A percentile compares a stretch with the other conserved stretches of the same genome.
These are phyloP conservation scores for Hydrozoanthus tunicans DNA, from an alignment of 64 coral and sea anemone genomes.

Conservation along the genomic window DNA sequence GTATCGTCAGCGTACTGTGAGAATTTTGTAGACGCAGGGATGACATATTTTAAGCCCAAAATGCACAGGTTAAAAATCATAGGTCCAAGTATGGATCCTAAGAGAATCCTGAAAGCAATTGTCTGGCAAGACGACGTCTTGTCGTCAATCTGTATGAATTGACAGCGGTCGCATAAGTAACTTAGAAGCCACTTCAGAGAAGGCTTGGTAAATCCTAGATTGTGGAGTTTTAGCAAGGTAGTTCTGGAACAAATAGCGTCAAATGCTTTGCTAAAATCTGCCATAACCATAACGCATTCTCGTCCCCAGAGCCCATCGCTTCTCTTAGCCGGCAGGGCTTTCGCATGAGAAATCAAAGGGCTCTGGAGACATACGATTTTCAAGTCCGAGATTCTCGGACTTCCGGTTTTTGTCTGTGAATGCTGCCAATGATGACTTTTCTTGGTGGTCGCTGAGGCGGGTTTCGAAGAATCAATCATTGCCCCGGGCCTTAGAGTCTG, in stretches of 20 bases:
- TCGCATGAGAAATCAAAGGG: too few species aligned
- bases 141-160: slow-evolving; percentile 39
- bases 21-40: slow-evolving; percentile 16
- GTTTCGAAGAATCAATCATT: too few species aligned
- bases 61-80: slow-evolving; percentile 35
- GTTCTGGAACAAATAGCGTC: slow-evolving; percentile 5
- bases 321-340: too few species aligned
- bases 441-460: too few species aligned
- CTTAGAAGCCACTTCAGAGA: not conserved
- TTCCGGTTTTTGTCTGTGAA: too few species aligned
- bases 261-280: slow-evolving; percentile 56
- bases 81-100: slow-evolving; percentile 28
- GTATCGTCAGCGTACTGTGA: slow-evolving; percentile 52
- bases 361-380: too few species aligned
- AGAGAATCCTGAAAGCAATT: not conserved
- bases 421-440: too few species aligned
- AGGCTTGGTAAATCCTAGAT: slow-evolving; percentile 11
- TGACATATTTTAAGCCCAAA: slow-evolving; percentile 8
- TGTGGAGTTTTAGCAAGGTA: slow-evolving; percentile 31
- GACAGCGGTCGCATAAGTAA: slow-evolving; percentile 8
- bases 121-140: slow-evolving; percentile 4
- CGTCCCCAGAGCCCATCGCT: too few species aligned
- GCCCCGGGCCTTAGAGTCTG: too few species aligned
- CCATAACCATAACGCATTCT: not conserved
- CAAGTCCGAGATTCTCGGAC: too few species aligned